These are phyloP conservation scores for Thalassoma bifasciatum DNA, from an alignment of 2,113 vertebrate species.

Conservation along the genomic window DNA sequence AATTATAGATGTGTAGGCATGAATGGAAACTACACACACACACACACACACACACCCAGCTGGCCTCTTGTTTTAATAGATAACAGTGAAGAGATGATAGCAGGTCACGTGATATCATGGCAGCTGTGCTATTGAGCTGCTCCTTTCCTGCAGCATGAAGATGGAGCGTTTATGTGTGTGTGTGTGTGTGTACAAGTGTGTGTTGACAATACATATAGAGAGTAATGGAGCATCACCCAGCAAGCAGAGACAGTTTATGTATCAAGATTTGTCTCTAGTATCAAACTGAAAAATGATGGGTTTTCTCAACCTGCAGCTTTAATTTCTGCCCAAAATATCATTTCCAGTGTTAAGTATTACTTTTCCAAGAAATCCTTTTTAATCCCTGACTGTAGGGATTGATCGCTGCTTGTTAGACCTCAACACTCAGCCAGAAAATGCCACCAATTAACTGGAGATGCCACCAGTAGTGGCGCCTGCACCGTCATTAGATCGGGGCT, in stretches of 20 bases:
- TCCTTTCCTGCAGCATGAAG: slow-evolving; percentile 32
- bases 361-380: background rate
- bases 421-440: slow-evolving; percentile 21
- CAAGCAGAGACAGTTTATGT: slow-evolving; percentile 11
- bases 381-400: slow-evolving; percentile 4
- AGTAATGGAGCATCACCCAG: slow-evolving; percentile 1
- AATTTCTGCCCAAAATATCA: slow-evolving; percentile 8
- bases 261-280: background rate
- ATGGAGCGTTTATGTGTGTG: slow-evolving; percentile 24
- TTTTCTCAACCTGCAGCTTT: background rate
- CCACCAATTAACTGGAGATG: slow-evolving; percentile 32
- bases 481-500: slow-evolving; percentile 21
- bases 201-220: slow-evolving; percentile 10
- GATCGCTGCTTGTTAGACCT: slow-evolving; percentile 15
- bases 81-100: slow-evolving; percentile 36
- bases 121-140: slow-evolving; percentile 56
- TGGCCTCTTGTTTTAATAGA: slow-evolving; percentile 43
- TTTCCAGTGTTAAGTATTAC: background rate
- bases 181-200: slow-evolving; percentile 10
- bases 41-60: slow-evolving; percentile 15
- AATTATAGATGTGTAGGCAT: background rate
- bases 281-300: background rate
- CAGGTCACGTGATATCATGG: slow-evolving; percentile 48
- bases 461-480: slow-evolving; percentile 3
- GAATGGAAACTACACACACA: background rate